Evolutionary conservation across 2,113 vertebrate genomes (phyloP), one percentile per base, ranked within the genome.

Genomic region (Aviceda subcristata): DNA sequence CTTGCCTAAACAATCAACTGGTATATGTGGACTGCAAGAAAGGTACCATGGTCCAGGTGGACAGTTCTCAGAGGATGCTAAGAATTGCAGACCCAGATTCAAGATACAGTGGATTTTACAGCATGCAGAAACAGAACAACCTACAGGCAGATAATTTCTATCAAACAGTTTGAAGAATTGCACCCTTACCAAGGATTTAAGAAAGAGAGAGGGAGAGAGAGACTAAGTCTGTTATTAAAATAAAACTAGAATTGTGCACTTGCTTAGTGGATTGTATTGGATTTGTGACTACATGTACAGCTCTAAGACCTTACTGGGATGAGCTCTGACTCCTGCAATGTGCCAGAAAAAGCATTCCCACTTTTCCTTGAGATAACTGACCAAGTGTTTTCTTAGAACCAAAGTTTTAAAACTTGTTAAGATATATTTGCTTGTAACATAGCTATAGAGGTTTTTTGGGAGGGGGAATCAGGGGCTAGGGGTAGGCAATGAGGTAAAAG

Each of bases 71-170:
- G 97, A 98, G 98, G 68, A 98, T 99, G 98, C 98, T 99, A 93
- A 98, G 99, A 97, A 99, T 99, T 92, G 99, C 99, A 43, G 99
- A 99, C 85, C 99, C 99, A 13, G 99, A 99, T 88, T 98, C 99
- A 19, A 98, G 99, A 98, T 98, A 99, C 98, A 99, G 99, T 81
- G 99, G 99, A 96, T 99, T 99, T 98, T 99, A 99, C 98, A 99
- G 99, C 98, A 99, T 99, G 99, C 99, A 98, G 94, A 99, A 99
- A 98, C 99, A 99, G 97, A 99, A 98, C 97, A 99, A 99, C 97
- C 98, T 99, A 94, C 99, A 99, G 94, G 98, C 98, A 95, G 99
- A 99, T 98, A 99, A 98, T 94, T 99, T 99, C 98, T 99, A 99
- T 98, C 99, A 99, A 96, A 99, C 99, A 34, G 99, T 99, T 98